phyloP scores from a whole-genome alignment of 2,797 vertebrate species.

The Megaceryle alcyon region DNA sequence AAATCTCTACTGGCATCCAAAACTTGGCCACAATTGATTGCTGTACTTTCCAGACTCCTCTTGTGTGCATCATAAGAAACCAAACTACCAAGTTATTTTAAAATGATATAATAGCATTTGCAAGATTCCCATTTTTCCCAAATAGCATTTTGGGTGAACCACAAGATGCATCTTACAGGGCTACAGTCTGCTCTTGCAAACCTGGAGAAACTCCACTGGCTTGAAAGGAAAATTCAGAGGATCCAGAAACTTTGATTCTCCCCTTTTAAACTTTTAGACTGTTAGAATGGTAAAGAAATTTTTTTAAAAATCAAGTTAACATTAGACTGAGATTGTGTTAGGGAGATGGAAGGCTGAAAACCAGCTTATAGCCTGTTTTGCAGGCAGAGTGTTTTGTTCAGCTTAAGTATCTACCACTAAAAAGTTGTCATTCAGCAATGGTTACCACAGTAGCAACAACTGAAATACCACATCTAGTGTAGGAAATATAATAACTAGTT shows the following conservation, averaged over 20 bases:
- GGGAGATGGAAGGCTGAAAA: background rate
- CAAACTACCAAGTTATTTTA: background rate
- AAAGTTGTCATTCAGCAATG: conserved; percentile 15
- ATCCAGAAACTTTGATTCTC: background rate
- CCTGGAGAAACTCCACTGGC: background rate
- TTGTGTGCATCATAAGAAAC: conserved; percentile 17
- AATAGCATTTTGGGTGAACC: background rate
- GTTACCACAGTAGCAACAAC: conserved; percentile 7
- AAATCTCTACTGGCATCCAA: background rate
- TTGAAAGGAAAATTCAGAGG: background rate
- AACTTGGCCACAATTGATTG: conserved; percentile 12
- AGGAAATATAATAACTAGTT: conserved; percentile 7
- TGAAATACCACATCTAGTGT: background rate
- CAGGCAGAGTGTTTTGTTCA: background rate
- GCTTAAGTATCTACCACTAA: background rate
- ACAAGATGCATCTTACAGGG: conserved; percentile 3
- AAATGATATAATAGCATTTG: conserved; percentile 17
- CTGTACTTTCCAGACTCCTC: conserved; percentile 24
- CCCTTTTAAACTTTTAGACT: background rate
- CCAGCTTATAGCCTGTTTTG: background rate
- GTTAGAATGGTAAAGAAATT: background rate
- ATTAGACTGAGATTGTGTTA: background rate
- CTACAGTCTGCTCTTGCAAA: background rate
- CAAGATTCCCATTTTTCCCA: background rate
- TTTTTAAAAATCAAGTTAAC: background rate